Conservation (phyloP, 2,797 vertebrate genomes). For the Selene dorsalis region DNA sequence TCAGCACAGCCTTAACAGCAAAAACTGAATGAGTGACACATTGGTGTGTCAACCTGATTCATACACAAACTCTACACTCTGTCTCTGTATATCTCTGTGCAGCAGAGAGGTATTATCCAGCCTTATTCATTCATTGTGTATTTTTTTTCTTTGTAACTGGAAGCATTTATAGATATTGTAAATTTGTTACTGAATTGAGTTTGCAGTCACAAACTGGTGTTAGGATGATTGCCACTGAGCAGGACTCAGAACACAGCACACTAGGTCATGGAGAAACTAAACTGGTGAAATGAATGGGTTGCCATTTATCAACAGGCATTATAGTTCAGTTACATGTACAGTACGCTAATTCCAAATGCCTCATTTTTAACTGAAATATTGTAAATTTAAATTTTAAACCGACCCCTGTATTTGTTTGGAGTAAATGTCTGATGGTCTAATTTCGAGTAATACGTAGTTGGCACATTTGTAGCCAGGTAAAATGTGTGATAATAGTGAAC, state of each 20-base stretch:
- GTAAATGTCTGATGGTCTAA: slow-evolving; percentile 90
- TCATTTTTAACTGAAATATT: slow-evolving; percentile 82
- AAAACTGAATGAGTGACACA: slow-evolving; percentile 47
- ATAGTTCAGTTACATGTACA: slow-evolving; percentile 79
- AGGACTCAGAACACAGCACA: slow-evolving; percentile 78
- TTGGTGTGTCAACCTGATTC: slow-evolving; percentile 44
- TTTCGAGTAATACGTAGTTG: slow-evolving; percentile 90
- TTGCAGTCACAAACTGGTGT: slow-evolving; percentile 58
- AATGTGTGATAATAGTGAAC: slow-evolving; percentile 93
- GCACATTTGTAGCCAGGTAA: slow-evolving; percentile 91
- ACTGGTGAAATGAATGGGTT: slow-evolving; percentile 41
- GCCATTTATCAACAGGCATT: slow-evolving; percentile 72
- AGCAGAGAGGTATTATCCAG: slow-evolving; percentile 48
- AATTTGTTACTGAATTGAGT: slow-evolving; percentile 47
- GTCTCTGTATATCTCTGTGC: slow-evolving; percentile 52
- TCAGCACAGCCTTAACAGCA: slow-evolving; percentile 79
- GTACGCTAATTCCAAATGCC: slow-evolving; percentile 77
- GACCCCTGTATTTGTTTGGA: slow-evolving; percentile 89
- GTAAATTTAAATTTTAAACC: slow-evolving; percentile 89
- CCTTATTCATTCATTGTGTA: slow-evolving; percentile 61
- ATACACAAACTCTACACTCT: slow-evolving; percentile 33
- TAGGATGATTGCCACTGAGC: slow-evolving; percentile 76
- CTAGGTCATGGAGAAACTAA: slow-evolving; percentile 31
- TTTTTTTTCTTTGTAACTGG: slow-evolving; percentile 43
- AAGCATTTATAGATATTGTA: slow-evolving; percentile 54